These are phyloP conservation scores for Lutjanus erythropterus DNA, from an alignment of 2,113 vertebrate genomes.

Conservation along the genomic window DNA sequence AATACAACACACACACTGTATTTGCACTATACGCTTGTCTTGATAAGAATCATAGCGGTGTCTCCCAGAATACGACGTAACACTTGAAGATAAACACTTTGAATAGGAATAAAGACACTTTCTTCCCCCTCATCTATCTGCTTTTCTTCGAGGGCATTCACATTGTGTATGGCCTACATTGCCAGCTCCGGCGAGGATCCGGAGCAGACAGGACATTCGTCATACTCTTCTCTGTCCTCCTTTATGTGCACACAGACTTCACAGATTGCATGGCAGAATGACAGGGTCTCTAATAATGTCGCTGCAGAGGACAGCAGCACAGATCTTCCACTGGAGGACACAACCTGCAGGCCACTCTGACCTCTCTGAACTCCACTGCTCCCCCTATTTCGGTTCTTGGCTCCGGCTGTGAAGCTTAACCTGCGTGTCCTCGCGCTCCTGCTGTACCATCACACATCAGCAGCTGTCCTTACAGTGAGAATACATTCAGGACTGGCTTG, in stretches of 20 bases:
- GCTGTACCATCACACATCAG: slow-evolving; percentile 15
- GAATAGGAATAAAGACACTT: slow-evolving; percentile 26
- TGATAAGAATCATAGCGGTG: slow-evolving; percentile 22
- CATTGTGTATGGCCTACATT: slow-evolving; percentile 60
- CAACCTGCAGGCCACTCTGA: slow-evolving; percentile 40
- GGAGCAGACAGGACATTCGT: slow-evolving; percentile 66
- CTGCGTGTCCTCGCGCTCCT: slow-evolving; percentile 21
- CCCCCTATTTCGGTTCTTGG: slow-evolving; percentile 21
- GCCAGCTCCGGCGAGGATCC: slow-evolving; percentile 55
- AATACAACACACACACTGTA: slow-evolving; percentile 38
- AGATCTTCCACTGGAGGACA: slow-evolving; percentile 36
- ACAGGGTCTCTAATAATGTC: slow-evolving; percentile 58
- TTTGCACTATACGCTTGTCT: slow-evolving; percentile 16
- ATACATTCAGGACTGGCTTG: background rate
- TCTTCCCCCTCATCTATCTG: slow-evolving; percentile 3
- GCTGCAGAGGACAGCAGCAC: slow-evolving; percentile 46
- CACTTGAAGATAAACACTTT: slow-evolving; percentile 40
- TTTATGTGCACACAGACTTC: slow-evolving; percentile 60
- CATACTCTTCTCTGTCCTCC: slow-evolving; percentile 66
- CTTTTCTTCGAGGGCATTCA: slow-evolving; percentile 37
- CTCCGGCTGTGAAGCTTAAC: slow-evolving; percentile 41
- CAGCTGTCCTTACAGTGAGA: slow-evolving; percentile 18
- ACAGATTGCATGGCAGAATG: slow-evolving; percentile 54
- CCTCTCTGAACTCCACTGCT: slow-evolving; percentile 29
- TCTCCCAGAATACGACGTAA: slow-evolving; percentile 23